Conservation (phyloP, 2,797 vertebrate species). For the Hapalemur alaotrensis region DNA sequence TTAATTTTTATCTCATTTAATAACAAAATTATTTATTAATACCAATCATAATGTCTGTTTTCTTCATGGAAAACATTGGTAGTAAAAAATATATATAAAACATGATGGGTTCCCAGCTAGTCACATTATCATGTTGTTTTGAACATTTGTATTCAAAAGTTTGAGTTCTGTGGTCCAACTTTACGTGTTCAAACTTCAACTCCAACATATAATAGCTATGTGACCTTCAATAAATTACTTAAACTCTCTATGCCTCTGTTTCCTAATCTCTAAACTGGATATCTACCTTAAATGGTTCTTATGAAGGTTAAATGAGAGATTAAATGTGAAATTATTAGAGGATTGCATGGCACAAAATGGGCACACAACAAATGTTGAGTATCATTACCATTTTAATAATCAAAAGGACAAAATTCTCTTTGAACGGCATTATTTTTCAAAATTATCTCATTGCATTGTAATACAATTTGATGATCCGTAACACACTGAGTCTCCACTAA, state of each 20-base stretch:
- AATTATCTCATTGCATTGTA: neutral
- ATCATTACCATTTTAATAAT: neutral
- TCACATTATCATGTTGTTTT: neutral
- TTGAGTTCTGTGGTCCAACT: neutral
- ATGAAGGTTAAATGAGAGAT: neutral
- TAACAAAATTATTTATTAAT: neutral
- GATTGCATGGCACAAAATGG: neutral
- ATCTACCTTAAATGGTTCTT: neutral
- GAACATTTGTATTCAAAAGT: neutral
- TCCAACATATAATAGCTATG: neutral
- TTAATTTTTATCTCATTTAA: neutral
- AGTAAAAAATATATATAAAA: neutral
- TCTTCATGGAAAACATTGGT: neutral
- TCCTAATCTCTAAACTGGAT: neutral
- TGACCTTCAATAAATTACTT: neutral
- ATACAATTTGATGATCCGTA: neutral
- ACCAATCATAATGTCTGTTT: neutral
- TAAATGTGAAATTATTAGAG: neutral
- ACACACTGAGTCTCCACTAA: neutral
- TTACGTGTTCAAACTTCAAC: neutral
- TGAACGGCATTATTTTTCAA: neutral
- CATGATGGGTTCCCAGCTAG: neutral
- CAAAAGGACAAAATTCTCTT: neutral
- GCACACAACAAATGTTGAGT: neutral
- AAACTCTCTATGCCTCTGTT: neutral